Conservation (phyloP, 1,140 invertebrate genomes). For the Drosophila rufa region DNA sequence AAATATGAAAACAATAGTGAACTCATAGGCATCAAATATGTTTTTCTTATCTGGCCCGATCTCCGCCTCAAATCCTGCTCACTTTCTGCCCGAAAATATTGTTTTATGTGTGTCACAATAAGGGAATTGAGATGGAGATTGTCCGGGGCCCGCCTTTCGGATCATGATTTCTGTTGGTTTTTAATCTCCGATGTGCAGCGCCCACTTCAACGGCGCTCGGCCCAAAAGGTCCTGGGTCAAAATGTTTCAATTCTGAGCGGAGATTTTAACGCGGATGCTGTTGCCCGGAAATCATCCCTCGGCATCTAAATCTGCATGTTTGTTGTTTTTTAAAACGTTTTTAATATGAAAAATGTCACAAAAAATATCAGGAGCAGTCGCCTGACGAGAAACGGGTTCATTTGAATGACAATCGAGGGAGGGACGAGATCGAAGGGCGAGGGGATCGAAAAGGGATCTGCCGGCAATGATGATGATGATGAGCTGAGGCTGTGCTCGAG, state of each 20-base stretch:
- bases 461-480: conserved; percentile 27
- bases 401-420: conserved; percentile 77
- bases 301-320: conserved; percentile 73
- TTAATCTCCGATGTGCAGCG: conserved; percentile 58
- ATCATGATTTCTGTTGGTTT: conserved; percentile 47
- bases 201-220: conserved; percentile 50
- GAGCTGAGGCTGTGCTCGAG: conserved; percentile 51
- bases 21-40: conserved; percentile 26
- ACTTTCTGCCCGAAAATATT: conserved; percentile 38
- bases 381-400: conserved; percentile 68
- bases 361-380: conserved; percentile 58
- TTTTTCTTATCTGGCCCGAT: conserved; percentile 42
- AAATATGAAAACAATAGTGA: conserved; percentile 33
- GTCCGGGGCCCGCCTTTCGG: not conserved
- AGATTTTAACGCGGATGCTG: conserved; percentile 80
- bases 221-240: conserved; percentile 64
- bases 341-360: conserved; percentile 80
- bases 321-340: conserved; percentile 81
- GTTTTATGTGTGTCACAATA: conserved; percentile 45
- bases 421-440: conserved; percentile 8
- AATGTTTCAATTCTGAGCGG: conserved; percentile 76
- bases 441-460: conserved; percentile 36
- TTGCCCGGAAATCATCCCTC: conserved; percentile 20
- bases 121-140: conserved; percentile 6
- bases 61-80: conserved; percentile 18